Conservation (phyloP, 2,797 vertebrate species). For the Periparus ater region DNA sequence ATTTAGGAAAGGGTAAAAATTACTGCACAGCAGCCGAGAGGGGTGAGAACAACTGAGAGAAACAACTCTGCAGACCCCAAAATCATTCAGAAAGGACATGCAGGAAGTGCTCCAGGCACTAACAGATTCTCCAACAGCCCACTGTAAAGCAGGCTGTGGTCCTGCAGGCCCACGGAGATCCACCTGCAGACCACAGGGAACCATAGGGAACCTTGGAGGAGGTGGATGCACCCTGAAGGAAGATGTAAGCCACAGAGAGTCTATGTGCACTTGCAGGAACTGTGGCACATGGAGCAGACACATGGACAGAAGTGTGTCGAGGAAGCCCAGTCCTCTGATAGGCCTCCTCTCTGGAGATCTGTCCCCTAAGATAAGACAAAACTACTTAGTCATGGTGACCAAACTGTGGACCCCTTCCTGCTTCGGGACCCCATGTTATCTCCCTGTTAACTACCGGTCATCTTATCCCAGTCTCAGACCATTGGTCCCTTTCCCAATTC, state of each 20-base stretch:
- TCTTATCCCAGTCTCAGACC: no score
- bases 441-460: no score
- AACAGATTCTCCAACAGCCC: background rate
- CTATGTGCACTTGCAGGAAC: background rate
- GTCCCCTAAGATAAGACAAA: no score
- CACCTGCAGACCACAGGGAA: background rate
- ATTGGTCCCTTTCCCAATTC: no score
- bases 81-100: background rate
- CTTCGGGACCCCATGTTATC: no score
- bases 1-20: background rate
- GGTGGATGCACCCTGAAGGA: background rate
- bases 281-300: background rate
- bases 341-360: no score
- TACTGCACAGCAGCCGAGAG: background rate
- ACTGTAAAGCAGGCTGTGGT: background rate
- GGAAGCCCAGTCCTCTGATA: no score
- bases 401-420: no score
- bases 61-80: background rate
- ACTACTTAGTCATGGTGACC: no score
- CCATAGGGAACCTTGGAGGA: rapidly evolving
- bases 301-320: background rate
- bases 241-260: background rate
- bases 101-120: background rate
- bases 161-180: rapidly evolving
- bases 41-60: background rate